These are phyloP conservation scores for Phoxinus dragarum DNA, from an alignment of 2,797 vertebrate species.

Conservation along the genomic window DNA sequence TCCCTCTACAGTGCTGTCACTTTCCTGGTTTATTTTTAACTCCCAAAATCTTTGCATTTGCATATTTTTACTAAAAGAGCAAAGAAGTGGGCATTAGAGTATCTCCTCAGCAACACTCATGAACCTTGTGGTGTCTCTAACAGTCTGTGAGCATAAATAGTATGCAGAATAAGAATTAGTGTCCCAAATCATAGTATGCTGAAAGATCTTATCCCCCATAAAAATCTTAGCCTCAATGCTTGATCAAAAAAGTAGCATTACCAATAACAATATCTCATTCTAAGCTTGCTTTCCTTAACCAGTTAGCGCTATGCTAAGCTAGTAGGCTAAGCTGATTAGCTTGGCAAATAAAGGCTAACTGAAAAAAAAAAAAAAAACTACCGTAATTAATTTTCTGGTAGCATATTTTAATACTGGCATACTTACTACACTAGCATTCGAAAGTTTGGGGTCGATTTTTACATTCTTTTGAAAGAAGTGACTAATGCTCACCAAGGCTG, in stretches of 20 bases:
- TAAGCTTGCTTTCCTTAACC: not conserved
- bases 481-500: too few relatives aligned
- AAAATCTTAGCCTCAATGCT: not conserved
- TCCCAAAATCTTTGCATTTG: not conserved
- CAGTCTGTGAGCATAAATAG: not conserved
- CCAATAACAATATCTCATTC: not conserved
- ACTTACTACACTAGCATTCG: too few relatives aligned
- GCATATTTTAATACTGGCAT: too few relatives aligned
- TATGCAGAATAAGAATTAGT: not conserved
- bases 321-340: not conserved
- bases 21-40: conserved; percentile 24
- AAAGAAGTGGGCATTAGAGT: not conserved
- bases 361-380: too few relatives aligned
- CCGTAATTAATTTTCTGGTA: too few relatives aligned
- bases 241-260: not conserved
- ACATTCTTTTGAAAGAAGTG: too few relatives aligned
- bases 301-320: not conserved
- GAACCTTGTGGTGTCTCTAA: conserved; percentile 32
- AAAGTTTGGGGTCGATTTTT: too few relatives aligned
- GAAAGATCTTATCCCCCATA: not conserved
- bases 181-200: not conserved
- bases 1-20: conserved; percentile 58
- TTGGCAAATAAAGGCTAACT: not conserved
- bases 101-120: conserved; percentile 30
- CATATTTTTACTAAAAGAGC: not conserved